Conservation (phyloP, 2,797 vertebrate genomes). For the Pseudochromis fuscus region DNA sequence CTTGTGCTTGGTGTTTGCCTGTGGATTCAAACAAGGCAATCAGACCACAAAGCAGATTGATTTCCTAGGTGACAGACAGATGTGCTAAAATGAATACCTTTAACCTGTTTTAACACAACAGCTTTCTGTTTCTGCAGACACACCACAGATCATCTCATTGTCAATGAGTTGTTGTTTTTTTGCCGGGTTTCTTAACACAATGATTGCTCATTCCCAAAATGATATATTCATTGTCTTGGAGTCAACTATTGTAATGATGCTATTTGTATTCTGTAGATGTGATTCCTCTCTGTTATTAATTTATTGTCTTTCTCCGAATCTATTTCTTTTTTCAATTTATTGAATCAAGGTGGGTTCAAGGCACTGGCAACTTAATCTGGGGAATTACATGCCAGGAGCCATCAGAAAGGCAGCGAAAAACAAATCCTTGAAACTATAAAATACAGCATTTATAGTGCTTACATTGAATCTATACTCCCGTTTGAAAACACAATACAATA, state of each 20-base stretch:
- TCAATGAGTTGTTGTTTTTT: background rate
- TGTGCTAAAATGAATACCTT: conserved; percentile 24
- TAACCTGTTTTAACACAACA: conserved; percentile 11
- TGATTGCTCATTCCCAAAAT: conserved; percentile 5
- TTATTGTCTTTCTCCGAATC: conserved; percentile 45
- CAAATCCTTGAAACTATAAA: conserved; percentile 53
- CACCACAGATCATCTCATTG: background rate
- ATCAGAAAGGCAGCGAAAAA: conserved; percentile 33
- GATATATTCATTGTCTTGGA: conserved; percentile 1
- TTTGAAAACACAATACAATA: conserved; percentile 38
- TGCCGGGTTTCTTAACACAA: background rate
- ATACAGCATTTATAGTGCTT: conserved; percentile 58
- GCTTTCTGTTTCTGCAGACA: background rate
- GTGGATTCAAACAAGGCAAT: conserved; percentile 44
- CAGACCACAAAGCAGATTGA: conserved; percentile 43
- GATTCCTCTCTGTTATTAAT: conserved; percentile 39
- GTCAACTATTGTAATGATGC: background rate
- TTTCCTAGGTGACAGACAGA: conserved; percentile 37
- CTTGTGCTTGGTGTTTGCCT: conserved; percentile 34
- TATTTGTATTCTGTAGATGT: conserved; percentile 21
- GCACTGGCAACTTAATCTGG: conserved; percentile 54
- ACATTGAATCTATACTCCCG: conserved; percentile 29
- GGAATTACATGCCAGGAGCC: conserved; percentile 59
- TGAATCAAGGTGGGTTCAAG: conserved; percentile 62
- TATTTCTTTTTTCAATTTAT: conserved; percentile 65